Evolutionary conservation across 2,888 invertebrate genomes (phyloP).

Genomic region (Habroteleia sp.): DNA sequence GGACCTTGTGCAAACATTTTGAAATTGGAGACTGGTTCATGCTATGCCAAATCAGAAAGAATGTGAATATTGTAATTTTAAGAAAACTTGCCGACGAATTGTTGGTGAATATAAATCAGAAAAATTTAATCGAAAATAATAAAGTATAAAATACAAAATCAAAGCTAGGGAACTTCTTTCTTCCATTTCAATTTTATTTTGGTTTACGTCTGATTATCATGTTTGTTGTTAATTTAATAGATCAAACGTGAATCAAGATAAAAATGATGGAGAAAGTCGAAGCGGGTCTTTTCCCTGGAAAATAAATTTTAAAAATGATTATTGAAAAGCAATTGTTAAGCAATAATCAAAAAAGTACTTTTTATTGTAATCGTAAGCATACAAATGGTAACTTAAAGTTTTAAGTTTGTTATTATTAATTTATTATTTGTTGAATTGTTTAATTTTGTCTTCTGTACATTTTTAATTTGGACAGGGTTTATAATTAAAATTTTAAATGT

Average conservation of each 20-base stretch:
- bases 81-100: conserved; percentile 92
- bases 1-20: conserved; percentile 87
- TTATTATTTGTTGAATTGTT: conserved; percentile 23
- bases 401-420: conserved; percentile 11
- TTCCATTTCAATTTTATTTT: not conserved
- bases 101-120: conserved; percentile 76
- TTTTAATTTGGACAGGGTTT: no score
- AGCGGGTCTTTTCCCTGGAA: no score
- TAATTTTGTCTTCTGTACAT: not conserved
- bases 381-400: conserved; percentile 23
- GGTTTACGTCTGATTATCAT: not conserved
- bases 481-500: no score
- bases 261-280: not conserved
- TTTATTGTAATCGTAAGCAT: conserved; percentile 4
- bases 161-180: not conserved
- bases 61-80: conserved; percentile 94
- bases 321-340: conserved; percentile 1
- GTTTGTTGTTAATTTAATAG: not conserved
- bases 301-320: no score
- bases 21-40: conserved; percentile 97
- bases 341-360: not conserved
- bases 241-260: not conserved
- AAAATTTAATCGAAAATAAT: not conserved
- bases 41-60: conserved; percentile 94
- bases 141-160: no score